Evolutionary conservation across 2,797 vertebrate genomes (phyloP).

Genomic region (Thripadectes ignobilis): DNA sequence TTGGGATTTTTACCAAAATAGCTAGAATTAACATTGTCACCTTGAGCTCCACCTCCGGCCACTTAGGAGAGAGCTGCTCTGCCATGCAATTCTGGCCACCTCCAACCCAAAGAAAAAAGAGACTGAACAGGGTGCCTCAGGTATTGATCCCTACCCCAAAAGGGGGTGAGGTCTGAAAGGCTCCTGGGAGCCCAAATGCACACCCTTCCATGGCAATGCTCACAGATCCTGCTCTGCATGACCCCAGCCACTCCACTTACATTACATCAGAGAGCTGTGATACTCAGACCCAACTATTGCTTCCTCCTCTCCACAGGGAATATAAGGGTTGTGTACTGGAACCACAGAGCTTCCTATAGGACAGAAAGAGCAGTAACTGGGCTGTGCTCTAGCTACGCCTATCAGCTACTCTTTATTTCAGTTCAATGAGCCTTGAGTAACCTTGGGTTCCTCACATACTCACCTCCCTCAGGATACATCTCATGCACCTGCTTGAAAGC

Average conservation of each 20-base stretch:
- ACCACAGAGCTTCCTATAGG: background rate
- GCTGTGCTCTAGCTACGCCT: background rate
- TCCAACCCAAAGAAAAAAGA: background rate
- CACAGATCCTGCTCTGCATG: background rate
- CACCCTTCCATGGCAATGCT: background rate
- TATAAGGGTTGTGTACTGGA: background rate
- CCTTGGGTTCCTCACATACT: background rate
- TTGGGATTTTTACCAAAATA: background rate
- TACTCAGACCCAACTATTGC: background rate
- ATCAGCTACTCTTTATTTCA: background rate
- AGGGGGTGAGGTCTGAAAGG: background rate
- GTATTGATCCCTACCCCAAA: background rate
- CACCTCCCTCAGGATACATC: background rate
- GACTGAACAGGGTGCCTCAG: background rate
- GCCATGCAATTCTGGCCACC: background rate
- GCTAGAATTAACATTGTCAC: background rate
- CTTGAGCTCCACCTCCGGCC: background rate
- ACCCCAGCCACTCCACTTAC: background rate
- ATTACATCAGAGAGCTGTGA: background rate
- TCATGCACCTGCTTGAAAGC: background rate
- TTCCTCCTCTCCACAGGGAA: background rate
- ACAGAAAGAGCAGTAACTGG: background rate
- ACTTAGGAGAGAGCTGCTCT: background rate
- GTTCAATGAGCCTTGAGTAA: background rate
- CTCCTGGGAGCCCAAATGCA: background rate